phyloP scores from a whole-genome alignment of 2,888 invertebrate genomes.

The Clivina fossor region DNA sequence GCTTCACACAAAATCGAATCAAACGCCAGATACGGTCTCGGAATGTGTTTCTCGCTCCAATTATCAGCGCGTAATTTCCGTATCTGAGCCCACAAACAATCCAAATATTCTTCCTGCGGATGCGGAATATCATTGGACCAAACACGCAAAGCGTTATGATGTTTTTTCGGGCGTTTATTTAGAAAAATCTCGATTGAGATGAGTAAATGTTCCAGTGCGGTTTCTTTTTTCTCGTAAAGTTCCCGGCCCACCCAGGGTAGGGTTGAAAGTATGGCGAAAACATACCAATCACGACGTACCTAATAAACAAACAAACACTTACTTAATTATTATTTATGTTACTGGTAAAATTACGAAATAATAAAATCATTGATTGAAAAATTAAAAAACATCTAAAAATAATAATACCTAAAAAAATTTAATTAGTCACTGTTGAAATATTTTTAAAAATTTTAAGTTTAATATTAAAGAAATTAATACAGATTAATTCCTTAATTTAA shows the following conservation, averaged over 20 bases:
- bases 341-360: not conserved
- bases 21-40: constrained; percentile 92
- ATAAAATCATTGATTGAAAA: no score
- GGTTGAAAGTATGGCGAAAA: constrained; percentile 86
- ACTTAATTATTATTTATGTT: constrained; percentile 13
- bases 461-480: no score
- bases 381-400: no score
- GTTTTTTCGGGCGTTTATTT: constrained; percentile 89
- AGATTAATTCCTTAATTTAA: no score
- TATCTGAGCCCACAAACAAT: constrained; percentile 90
- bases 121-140: constrained; percentile 95
- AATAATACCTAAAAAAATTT: no score
- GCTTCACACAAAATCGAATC: constrained; percentile 95
- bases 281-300: constrained; percentile 78
- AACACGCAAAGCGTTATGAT: constrained; percentile 88
- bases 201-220: constrained; percentile 85
- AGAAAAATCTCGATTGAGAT: constrained; percentile 90
- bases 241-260: constrained; percentile 96
- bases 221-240: constrained; percentile 94
- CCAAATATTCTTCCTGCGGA: constrained; percentile 95
- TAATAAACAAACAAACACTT: constrained; percentile 16
- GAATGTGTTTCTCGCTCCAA: constrained; percentile 97
- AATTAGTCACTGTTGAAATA: no score
- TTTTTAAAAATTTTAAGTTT: no score
- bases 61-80: constrained; percentile 89